A percentile compares a stretch with the other conserved stretches of the same genome.
Evolutionary conservation across 2,113 vertebrate species (phyloP).

Genomic region (Brachionichthys hirsutus): DNA sequence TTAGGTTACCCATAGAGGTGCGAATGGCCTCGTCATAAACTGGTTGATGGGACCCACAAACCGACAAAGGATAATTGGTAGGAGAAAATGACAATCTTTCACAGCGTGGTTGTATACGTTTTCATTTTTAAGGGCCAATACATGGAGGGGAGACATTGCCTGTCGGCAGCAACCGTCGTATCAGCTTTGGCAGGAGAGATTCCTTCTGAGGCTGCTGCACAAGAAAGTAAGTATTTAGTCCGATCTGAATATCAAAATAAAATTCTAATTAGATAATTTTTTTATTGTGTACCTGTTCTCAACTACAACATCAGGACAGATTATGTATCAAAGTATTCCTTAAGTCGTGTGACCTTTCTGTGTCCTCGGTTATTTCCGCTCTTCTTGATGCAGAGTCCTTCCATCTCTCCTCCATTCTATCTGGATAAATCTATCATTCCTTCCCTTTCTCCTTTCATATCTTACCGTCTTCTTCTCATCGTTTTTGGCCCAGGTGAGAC

Average conservation of each 20-base stretch:
- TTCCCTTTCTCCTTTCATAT: not conserved
- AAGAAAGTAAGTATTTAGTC: slow-evolving; percentile 83
- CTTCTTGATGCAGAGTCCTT: not conserved
- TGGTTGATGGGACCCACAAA: too few relatives aligned
- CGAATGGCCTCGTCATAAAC: not conserved
- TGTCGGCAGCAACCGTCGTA: slow-evolving; percentile 93
- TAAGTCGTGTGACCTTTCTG: not conserved
- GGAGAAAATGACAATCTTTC: too few relatives aligned
- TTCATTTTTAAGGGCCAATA: slow-evolving; percentile 75
- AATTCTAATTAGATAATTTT: slow-evolving; percentile 53
- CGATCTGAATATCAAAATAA: slow-evolving; percentile 58
- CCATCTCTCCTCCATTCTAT: not conserved
- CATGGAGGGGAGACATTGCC: slow-evolving; percentile 95
- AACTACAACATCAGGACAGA: not conserved
- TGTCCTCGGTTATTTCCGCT: not conserved
- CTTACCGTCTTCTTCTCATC: not conserved
- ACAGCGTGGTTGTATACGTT: slow-evolving; percentile 1
- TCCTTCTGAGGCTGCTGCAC: slow-evolving; percentile 81
- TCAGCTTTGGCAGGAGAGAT: slow-evolving; percentile 86
- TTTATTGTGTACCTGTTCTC: not conserved
- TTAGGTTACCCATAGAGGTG: not conserved
- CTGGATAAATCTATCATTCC: not conserved
- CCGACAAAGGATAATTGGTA: too few relatives aligned
- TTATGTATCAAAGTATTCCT: not conserved
- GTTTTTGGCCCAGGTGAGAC: slow-evolving; percentile 75